These are phyloP conservation scores for Phragmatobia fuliginosa DNA, from an alignment of 2,888 invertebrate genomes.

Conservation along the genomic window DNA sequence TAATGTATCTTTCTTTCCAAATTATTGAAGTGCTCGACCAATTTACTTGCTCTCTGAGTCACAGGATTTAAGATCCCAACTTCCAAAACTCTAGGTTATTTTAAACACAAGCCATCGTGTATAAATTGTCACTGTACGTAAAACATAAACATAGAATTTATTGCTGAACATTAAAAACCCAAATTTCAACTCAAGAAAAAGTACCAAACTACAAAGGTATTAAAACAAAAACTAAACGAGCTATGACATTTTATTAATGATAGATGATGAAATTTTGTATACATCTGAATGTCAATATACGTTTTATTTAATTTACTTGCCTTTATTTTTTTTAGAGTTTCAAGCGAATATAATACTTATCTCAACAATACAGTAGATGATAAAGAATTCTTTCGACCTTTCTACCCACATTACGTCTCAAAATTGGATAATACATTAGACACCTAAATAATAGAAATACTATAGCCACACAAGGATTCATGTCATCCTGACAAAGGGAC, in stretches of 20 bases:
- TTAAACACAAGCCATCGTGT: too few relatives aligned
- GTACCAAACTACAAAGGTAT: neutral
- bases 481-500: slow-evolving; percentile 49
- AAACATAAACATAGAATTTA: neutral
- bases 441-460: slow-evolving; percentile 38
- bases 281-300: neutral
- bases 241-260: neutral
- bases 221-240: neutral
- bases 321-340: neutral
- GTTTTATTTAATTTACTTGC: neutral
- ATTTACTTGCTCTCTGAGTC: too few relatives aligned
- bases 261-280: neutral
- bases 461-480: slow-evolving; percentile 30
- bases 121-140: too few relatives aligned
- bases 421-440: slow-evolving; percentile 33
- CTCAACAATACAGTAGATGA: neutral
- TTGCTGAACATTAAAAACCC: neutral
- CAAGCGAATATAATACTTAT: neutral
- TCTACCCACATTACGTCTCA: slow-evolving; percentile 25
- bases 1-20: too few relatives aligned
- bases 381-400: slow-evolving; percentile 24
- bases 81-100: too few relatives aligned
- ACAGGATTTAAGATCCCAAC: too few relatives aligned
- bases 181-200: neutral
- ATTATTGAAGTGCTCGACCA: too few relatives aligned